Percentiles rank a stretch among this genome's conserved stretches.
phyloP scores from a whole-genome alignment of 1,140 invertebrate species.

The Tyrophagus putrescentiae region DNA sequence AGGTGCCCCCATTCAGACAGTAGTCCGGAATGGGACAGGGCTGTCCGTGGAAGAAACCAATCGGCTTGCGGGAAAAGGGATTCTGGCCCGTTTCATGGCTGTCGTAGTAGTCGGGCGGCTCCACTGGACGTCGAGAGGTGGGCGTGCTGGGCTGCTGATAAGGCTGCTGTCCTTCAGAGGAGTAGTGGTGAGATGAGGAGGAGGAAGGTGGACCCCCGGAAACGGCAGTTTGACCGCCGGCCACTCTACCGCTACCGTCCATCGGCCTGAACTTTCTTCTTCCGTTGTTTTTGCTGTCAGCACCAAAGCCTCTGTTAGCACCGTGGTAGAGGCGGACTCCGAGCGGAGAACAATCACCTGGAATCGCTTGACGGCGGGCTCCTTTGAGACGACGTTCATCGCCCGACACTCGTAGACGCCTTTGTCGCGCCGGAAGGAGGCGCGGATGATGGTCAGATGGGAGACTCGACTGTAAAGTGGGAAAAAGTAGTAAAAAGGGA shows the following conservation, averaged over 20 bases:
- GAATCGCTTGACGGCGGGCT: slow-evolving; percentile 14
- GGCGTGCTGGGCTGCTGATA: too few relatives aligned
- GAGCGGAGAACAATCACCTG: slow-evolving; percentile 20
- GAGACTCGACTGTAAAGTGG: slow-evolving; percentile 24
- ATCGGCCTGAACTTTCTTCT: too few relatives aligned
- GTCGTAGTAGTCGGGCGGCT: not conserved
- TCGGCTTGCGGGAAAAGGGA: slow-evolving; percentile 20
- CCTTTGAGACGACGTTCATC: slow-evolving; percentile 24
- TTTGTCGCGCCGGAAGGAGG: slow-evolving; percentile 14
- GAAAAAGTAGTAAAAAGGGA: not conserved
- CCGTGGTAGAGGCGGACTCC: too few relatives aligned
- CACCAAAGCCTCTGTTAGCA: too few relatives aligned
- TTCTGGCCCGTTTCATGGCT: slow-evolving; percentile 5
- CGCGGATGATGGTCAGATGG: slow-evolving; percentile 24
- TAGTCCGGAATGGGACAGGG: slow-evolving; percentile 48
- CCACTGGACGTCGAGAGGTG: too few relatives aligned
- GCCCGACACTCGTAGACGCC: slow-evolving; percentile 28
- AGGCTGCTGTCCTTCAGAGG: too few relatives aligned
- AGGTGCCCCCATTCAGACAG: slow-evolving; percentile 65
- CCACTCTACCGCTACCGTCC: too few relatives aligned
- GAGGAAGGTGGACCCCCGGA: not conserved
- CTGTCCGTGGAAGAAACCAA: not conserved
- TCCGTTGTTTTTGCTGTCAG: too few relatives aligned
- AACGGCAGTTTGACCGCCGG: too few relatives aligned
- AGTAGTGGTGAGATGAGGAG: not conserved